phyloP scores from a whole-genome alignment of 2,797 vertebrate genomes.

The Vipera latastei region DNA sequence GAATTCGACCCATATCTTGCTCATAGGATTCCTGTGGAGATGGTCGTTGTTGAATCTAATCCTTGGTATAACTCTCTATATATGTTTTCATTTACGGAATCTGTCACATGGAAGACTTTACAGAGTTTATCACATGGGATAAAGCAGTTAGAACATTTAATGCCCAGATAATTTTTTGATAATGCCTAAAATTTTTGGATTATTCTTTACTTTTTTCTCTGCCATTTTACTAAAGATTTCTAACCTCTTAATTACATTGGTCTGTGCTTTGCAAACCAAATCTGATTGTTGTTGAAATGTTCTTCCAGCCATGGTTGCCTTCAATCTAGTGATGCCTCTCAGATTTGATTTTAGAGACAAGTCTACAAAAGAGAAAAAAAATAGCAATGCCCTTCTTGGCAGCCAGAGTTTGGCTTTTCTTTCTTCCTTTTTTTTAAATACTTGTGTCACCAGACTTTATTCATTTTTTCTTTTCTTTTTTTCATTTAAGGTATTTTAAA shows the following conservation, averaged over 20 bases:
- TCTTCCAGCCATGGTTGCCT: neutral
- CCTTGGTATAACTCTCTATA: neutral
- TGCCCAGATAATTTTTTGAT: neutral
- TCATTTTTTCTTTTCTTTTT: neutral
- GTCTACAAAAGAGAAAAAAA: neutral
- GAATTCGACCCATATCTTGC: neutral
- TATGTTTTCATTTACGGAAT: neutral
- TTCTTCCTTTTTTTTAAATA: neutral
- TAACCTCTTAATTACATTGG: neutral
- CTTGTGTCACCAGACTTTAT: neutral
- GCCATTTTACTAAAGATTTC: neutral
- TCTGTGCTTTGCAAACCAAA: neutral
- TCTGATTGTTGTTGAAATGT: neutral
- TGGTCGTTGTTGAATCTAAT: neutral
- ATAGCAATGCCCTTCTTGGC: neutral
- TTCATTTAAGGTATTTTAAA: constrained; percentile 16
- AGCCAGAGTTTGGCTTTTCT: neutral
- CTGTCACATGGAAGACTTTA: neutral
- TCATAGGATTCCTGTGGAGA: neutral
- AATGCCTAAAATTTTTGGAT: neutral
- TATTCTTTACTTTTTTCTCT: neutral
- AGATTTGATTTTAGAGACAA: constrained; percentile 1
- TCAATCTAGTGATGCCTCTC: neutral
- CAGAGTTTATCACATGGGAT: neutral
- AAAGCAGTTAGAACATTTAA: neutral